Evolutionary conservation across 2,113 vertebrate genomes (phyloP).

Genomic region (Mustelus asterias): DNA sequence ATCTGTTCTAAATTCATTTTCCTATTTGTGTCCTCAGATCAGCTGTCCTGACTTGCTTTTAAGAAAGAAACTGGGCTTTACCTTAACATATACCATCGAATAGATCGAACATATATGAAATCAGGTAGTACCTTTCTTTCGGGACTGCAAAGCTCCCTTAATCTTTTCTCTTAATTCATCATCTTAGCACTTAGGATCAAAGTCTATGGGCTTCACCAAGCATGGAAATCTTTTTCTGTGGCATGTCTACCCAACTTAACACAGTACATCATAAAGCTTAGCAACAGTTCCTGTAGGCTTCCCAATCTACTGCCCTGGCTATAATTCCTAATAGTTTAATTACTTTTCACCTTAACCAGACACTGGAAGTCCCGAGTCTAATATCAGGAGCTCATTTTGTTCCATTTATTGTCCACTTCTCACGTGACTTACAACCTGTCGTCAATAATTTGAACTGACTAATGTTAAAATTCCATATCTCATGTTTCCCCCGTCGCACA

Average conservation of each 20-base stretch:
- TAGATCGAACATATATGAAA: not conserved
- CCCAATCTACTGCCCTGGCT: not conserved
- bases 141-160: not conserved
- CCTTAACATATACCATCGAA: not conserved
- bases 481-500: not conserved
- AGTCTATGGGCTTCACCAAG: not conserved
- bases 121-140: not conserved
- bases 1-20: not conserved
- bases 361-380: not conserved
- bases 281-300: not conserved
- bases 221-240: not conserved
- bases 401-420: constrained; percentile 4
- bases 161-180: not conserved
- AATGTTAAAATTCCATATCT: not conserved
- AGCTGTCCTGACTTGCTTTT: not conserved
- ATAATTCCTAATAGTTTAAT: not conserved
- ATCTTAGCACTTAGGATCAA: not conserved
- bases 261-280: not conserved
- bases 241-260: not conserved
- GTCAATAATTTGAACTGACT: not conserved
- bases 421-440: not conserved
- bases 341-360: not conserved
- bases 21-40: not conserved
- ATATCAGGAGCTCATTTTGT: not conserved
- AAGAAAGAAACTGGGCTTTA: not conserved